Evolutionary conservation across 2,888 invertebrate species (phyloP).

Genomic region (Drosophila limbata): DNA sequence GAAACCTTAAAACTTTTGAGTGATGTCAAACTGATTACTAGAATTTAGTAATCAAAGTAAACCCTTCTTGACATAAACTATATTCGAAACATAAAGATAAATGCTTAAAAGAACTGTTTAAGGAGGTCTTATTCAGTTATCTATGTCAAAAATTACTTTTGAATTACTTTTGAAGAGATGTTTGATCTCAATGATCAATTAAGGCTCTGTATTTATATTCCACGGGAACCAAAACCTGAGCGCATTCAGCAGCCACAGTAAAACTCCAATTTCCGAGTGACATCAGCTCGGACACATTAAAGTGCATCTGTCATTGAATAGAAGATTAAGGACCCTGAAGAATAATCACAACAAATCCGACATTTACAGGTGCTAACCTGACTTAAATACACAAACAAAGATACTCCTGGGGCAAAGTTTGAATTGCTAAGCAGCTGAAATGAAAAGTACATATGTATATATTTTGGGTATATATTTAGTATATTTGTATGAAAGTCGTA

Average conservation of each 20-base stretch:
- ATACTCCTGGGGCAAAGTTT: slow-evolving; percentile 52
- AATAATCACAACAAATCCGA: slow-evolving; percentile 37
- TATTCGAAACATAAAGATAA: background rate
- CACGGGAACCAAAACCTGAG: too few species aligned
- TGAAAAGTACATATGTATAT: background rate
- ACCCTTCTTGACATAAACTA: background rate
- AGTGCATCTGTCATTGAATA: slow-evolving; percentile 39
- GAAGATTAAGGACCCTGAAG: slow-evolving; percentile 7
- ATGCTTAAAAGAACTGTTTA: background rate
- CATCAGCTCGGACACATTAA: slow-evolving; percentile 36
- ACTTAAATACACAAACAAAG: slow-evolving; percentile 62
- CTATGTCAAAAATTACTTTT: background rate
- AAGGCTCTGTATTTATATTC: background rate
- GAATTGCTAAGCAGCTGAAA: background rate
- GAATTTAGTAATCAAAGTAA: slow-evolving; percentile 2
- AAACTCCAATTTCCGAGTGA: slow-evolving; percentile 10
- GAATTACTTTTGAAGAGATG: background rate
- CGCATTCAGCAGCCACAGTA: background rate
- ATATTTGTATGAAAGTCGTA: background rate
- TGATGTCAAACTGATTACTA: slow-evolving; percentile 38
- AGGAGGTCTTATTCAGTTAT: background rate
- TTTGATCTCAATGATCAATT: background rate
- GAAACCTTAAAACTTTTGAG: slow-evolving; percentile 65
- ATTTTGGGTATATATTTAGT: background rate
- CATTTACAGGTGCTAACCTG: slow-evolving; percentile 70